Conservation (phyloP, 1,140 invertebrate genomes). For the Macrobrachium rosenbergii region DNA sequence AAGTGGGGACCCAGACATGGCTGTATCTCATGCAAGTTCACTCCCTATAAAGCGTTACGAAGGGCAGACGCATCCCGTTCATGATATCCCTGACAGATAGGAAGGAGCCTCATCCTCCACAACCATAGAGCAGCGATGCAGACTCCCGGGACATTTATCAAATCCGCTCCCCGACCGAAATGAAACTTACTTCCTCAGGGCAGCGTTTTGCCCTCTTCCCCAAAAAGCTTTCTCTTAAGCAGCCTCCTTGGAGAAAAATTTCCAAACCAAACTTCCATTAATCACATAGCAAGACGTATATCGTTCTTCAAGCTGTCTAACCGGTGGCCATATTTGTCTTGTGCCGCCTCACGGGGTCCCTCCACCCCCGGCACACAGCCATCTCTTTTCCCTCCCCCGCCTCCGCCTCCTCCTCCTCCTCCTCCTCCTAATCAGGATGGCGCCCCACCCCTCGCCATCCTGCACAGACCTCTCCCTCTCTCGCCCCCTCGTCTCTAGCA, state of each 20-base stretch:
- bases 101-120: too few relatives aligned
- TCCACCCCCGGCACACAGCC: background rate
- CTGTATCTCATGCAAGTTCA: too few relatives aligned
- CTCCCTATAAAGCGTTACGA: too few relatives aligned
- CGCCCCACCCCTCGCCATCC: background rate
- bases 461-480: background rate
- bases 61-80: too few relatives aligned
- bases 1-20: too few relatives aligned
- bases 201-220: background rate
- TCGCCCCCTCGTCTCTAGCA: conserved; percentile 55
- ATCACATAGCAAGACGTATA: conserved; percentile 56
- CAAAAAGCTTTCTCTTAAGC: conserved; percentile 22
- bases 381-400: background rate
- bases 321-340: conserved; percentile 60
- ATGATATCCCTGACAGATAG: too few relatives aligned
- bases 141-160: conserved; percentile 35
- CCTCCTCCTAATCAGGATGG: background rate
- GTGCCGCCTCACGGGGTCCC: background rate
- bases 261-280: conserved; percentile 43
- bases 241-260: conserved; percentile 48
- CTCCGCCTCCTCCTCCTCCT: background rate
- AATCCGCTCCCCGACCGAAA: conserved; percentile 7
- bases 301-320: conserved; percentile 61
- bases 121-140: too few relatives aligned
- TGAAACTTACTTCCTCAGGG: too few relatives aligned